phyloP scores from a whole-genome alignment of 2,797 vertebrate genomes.

The Morelia viridis region DNA sequence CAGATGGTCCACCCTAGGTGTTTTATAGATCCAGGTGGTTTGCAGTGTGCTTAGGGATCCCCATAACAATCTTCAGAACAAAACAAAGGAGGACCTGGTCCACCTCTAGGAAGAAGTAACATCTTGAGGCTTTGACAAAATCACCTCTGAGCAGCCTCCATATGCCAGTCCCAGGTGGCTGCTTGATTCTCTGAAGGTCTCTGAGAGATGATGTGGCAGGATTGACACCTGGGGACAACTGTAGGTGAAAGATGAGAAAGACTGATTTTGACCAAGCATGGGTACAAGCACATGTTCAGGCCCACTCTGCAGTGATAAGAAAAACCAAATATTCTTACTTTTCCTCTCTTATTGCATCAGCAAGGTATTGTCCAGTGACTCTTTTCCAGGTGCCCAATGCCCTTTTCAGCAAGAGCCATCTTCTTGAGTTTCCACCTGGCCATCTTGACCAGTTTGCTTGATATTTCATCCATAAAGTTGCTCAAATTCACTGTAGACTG shows the following conservation, averaged over 20 bases:
- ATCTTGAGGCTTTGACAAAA: not conserved
- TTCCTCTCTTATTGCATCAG: not conserved
- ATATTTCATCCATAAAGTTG: not conserved
- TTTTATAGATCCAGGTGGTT: not conserved
- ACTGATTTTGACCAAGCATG: not conserved
- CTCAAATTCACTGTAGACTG: not conserved
- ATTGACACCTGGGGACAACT: not conserved
- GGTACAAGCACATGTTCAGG: not conserved
- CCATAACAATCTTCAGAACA: not conserved
- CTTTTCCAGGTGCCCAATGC: not conserved
- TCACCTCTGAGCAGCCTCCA: not conserved
- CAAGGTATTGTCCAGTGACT: no score
- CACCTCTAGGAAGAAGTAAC: not conserved
- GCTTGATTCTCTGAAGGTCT: not conserved
- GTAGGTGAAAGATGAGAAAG: not conserved
- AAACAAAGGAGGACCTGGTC: not conserved
- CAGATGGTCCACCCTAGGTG: not conserved
- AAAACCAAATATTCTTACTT: not conserved
- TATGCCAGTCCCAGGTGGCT: not conserved
- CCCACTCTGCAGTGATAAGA: not conserved
- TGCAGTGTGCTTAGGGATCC: not conserved
- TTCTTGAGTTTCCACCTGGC: not conserved
- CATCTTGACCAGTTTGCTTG: not conserved
- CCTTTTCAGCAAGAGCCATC: not conserved
- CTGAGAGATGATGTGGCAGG: not conserved